phyloP scores from a whole-genome alignment of 2,797 vertebrate genomes.

The Coreius guichenoti region DNA sequence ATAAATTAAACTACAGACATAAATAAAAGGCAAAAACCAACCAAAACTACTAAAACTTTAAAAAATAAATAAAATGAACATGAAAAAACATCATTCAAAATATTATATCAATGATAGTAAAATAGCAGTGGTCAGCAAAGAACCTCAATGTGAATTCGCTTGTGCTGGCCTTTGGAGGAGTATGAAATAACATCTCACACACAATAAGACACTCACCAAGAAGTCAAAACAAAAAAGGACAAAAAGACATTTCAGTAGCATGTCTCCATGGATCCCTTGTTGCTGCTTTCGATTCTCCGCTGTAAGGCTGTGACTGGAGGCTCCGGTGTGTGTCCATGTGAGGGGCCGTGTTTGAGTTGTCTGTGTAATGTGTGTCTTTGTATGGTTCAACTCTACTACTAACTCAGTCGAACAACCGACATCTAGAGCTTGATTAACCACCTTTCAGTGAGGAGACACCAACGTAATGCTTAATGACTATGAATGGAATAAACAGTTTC shows the following conservation, averaged over 20 bases:
- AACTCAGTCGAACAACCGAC: background rate
- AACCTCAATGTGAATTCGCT: constrained; percentile 53
- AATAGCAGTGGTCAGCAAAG: background rate
- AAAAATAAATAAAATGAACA: background rate
- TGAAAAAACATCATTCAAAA: background rate
- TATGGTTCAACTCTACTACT: background rate
- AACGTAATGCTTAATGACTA: background rate
- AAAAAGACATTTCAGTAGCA: constrained; percentile 82
- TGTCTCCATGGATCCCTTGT: constrained; percentile 86
- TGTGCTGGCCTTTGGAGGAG: constrained; percentile 83
- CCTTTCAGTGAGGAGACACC: background rate
- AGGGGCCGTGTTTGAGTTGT: constrained; percentile 28
- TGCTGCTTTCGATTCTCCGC: constrained; percentile 88
- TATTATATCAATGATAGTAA: background rate
- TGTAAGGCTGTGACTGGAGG: constrained; percentile 66
- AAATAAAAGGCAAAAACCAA: background rate
- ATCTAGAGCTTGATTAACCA: background rate
- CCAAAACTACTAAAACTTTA: background rate
- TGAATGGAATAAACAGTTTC: background rate
- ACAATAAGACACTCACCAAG: constrained; percentile 78
- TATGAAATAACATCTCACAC: constrained; percentile 83
- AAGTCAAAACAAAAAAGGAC: constrained; percentile 72
- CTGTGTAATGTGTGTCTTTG: constrained; percentile 10
- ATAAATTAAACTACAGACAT: too few species aligned
- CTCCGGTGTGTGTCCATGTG: constrained; percentile 55